phyloP scores from a whole-genome alignment of 2,888 invertebrate species.

The Oscheius myriophilus region DNA sequence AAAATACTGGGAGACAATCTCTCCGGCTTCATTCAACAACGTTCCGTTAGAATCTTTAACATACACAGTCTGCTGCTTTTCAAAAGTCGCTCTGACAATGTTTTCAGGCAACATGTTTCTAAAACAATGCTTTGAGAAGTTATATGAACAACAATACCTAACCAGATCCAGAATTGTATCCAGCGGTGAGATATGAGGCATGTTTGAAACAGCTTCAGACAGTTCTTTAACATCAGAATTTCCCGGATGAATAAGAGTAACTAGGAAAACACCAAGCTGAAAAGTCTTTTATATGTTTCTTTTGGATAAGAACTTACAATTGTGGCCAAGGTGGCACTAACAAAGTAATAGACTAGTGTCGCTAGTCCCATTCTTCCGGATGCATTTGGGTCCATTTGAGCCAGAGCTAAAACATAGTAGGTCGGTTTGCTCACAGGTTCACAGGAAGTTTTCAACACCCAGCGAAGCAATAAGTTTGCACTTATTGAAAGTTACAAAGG shows the following conservation, averaged over 20 bases:
- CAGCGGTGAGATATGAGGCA: constrained; percentile 73
- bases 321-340: constrained; percentile 78
- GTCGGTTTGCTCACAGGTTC: no score
- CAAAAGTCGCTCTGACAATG: constrained; percentile 81
- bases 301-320: constrained; percentile 73
- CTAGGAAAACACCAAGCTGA: constrained; percentile 76
- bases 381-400: constrained; percentile 68
- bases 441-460: no score
- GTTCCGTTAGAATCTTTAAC: constrained; percentile 26
- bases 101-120: constrained; percentile 91
- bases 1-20: constrained; percentile 76
- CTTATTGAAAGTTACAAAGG: no score
- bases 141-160: constrained; percentile 75
- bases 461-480: no score
- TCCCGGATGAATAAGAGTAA: constrained; percentile 78
- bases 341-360: constrained; percentile 78
- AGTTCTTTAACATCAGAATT: constrained; percentile 72
- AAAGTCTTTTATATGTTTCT: constrained; percentile 28
- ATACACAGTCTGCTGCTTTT: constrained; percentile 63
- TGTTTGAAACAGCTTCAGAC: constrained; percentile 43
- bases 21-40: constrained; percentile 38
- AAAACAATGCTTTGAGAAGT: constrained; percentile 63
- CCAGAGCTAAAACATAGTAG: constrained; percentile 54
- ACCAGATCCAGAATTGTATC: constrained; percentile 90
- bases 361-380: constrained; percentile 76